phyloP scores from a whole-genome alignment of 1,140 invertebrate species.

The Cydia fagiglandana region DNA sequence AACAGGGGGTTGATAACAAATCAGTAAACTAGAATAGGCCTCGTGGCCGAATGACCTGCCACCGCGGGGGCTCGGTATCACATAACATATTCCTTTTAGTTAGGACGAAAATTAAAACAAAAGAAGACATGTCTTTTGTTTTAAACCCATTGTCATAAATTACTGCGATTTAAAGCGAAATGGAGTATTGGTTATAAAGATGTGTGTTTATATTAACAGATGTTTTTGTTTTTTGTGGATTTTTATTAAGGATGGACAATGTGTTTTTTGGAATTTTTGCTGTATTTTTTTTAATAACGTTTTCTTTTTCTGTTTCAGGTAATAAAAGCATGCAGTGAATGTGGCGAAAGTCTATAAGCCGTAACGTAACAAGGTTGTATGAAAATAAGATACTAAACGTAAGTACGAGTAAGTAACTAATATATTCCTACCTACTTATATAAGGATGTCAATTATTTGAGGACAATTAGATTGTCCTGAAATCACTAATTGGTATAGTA shows the following conservation, averaged over 20 bases:
- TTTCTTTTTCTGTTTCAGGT: not conserved
- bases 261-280: not conserved
- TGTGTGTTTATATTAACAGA: not conserved
- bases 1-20: not conserved
- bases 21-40: not conserved
- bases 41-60: not conserved
- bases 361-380: not conserved
- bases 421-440: too few species aligned
- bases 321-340: not conserved
- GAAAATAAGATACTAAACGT: not conserved
- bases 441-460: too few species aligned
- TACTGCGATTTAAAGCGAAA: not conserved
- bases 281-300: not conserved
- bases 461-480: too few species aligned
- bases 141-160: not conserved
- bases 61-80: not conserved
- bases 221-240: not conserved
- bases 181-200: slow-evolving; percentile 3
- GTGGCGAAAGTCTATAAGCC: not conserved
- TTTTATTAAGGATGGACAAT: not conserved
- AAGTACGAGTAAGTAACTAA: too few species aligned
- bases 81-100: slow-evolving; percentile 7
- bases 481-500: too few species aligned
- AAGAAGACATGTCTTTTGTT: not conserved
- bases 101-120: slow-evolving; percentile 9